Evolutionary conservation across 1,140 invertebrate genomes (phyloP), one percentile per base, ranked within the genome.

Genomic region (Copidosoma floridanum): DNA sequence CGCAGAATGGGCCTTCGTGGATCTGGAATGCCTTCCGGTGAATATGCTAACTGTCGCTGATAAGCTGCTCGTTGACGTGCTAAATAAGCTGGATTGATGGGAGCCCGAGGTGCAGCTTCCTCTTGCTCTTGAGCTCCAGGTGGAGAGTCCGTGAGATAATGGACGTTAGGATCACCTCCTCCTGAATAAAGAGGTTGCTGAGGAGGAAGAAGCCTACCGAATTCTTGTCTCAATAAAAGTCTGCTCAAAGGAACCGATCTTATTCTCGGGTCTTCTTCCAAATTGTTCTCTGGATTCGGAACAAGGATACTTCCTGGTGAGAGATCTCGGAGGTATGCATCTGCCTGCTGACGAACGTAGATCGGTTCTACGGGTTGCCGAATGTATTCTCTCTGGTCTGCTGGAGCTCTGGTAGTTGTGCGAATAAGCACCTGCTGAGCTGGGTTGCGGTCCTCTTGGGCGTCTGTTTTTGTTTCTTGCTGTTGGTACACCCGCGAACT

Each of bases 71-170:
- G 59, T 10, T 67, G 64, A 21, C 75, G 63, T 3, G 59, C 44
- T 21, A 74, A 71, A 2, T 71, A 71, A 4, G 62, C 55, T n/a
- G 65, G 66, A 57, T 68, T 73, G 5, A 70, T 52, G 1, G 68
- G 57, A 1, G 73, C 47, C 55, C 71, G 58, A 0, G 70, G 41
- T 14, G 63, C 56, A 56, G 73, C 71, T 6, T 70, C 68, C 11
- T 74, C 65, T 12, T 67, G 61, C 12, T 74, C 71, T n/a, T 65
- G 62, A 20, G 65, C 66, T 0, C 50, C 29, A 0, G 55, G 37
- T 10, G 77, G 68, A 23, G 57, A 66, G 52, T 79, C 78, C 0
- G 74, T 71, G 2, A 78, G 27, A 21, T 80, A 80, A 26, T 77
- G 76, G 54, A 76, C 64, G 7, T 76, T 80, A 0, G 71, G 60